phyloP scores from a whole-genome alignment of 2,888 invertebrate species.

The Megamerina dolium region DNA sequence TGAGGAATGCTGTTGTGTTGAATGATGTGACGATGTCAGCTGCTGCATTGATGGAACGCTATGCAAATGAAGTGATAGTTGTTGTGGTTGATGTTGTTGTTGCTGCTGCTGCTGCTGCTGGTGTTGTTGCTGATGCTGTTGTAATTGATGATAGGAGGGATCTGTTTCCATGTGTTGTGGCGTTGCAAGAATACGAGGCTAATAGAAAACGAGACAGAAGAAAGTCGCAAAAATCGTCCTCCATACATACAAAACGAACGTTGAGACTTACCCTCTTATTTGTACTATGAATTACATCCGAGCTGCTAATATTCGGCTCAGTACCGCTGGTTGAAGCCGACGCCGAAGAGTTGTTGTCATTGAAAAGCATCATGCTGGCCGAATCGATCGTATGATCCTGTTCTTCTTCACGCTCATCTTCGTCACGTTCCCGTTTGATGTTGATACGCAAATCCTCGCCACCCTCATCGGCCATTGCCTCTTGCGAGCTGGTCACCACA shows the following conservation, averaged over 20 bases:
- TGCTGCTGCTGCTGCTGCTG: slow-evolving; percentile 28
- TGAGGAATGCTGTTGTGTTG: slow-evolving; percentile 22
- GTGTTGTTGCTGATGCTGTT: slow-evolving; percentile 46
- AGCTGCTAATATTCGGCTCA: slow-evolving; percentile 45
- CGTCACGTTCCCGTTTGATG: slow-evolving; percentile 50
- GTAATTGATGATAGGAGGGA: slow-evolving; percentile 48
- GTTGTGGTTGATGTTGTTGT: slow-evolving; percentile 24
- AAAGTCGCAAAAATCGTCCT: neutral
- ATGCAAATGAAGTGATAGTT: slow-evolving; percentile 29
- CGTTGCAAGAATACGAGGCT: slow-evolving; percentile 44
- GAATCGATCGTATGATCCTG: slow-evolving; percentile 73
- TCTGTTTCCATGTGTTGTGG: slow-evolving; percentile 46
- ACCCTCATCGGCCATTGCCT: slow-evolving; percentile 54
- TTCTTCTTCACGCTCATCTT: slow-evolving; percentile 51
- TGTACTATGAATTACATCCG: slow-evolving; percentile 49
- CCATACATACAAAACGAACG: neutral
- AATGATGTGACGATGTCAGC: slow-evolving; percentile 29
- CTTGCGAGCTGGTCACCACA: slow-evolving; percentile 68
- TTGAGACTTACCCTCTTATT: slow-evolving; percentile 45
- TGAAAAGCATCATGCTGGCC: slow-evolving; percentile 46
- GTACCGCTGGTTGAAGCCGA: slow-evolving; percentile 48
- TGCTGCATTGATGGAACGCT: slow-evolving; percentile 18
- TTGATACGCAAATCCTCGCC: slow-evolving; percentile 58
- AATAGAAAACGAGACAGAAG: slow-evolving; percentile 4
- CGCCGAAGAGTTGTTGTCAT: slow-evolving; percentile 34